Percentiles rank a stretch among this genome's conserved stretches.
Evolutionary conservation across 1,140 invertebrate genomes (phyloP).

Genomic region (Ditylenchus dipsaci): DNA sequence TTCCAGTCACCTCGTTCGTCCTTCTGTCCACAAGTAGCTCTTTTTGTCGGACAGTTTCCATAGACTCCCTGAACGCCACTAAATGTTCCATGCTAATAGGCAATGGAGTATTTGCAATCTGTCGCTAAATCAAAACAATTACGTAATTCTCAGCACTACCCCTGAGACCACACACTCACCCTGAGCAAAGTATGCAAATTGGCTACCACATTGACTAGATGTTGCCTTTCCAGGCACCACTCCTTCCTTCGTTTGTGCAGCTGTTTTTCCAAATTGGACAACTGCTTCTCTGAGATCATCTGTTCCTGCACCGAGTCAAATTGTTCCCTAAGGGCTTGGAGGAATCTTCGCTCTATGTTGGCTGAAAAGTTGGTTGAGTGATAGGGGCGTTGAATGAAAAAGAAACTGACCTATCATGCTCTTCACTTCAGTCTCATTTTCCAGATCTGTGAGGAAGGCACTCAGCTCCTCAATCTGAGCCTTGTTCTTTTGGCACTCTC

Average conservation of each 20-base stretch:
- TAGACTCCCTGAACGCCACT: neutral
- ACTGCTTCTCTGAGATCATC: slow-evolving; percentile 13
- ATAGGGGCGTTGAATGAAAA: neutral
- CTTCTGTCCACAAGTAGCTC: neutral
- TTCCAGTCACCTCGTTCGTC: neutral
- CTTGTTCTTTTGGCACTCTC: slow-evolving; percentile 19
- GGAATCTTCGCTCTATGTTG: slow-evolving; percentile 42
- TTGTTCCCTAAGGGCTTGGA: slow-evolving; percentile 41
- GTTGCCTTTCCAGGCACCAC: slow-evolving; percentile 25
- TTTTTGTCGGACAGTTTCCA: slow-evolving; percentile 4
- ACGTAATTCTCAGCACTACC: neutral
- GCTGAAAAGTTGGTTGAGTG: slow-evolving; percentile 15
- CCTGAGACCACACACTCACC: neutral
- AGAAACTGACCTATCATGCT: slow-evolving; percentile 32
- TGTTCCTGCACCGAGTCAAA: slow-evolving; percentile 33
- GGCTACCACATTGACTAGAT: slow-evolving; percentile 20
- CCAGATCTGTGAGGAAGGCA: slow-evolving; percentile 39
- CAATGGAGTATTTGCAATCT: neutral
- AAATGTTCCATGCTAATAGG: slow-evolving; percentile 14
- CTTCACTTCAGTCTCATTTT: slow-evolving; percentile 43
- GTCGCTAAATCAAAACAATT: neutral
- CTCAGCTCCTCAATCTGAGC: slow-evolving; percentile 32
- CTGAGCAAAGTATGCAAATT: slow-evolving; percentile 13
- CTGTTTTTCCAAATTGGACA: slow-evolving; percentile 19
- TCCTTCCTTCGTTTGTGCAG: slow-evolving; percentile 12